Evolutionary conservation across 2,888 invertebrate genomes (phyloP), one percentile per base, ranked within the genome.

Genomic region (Hyposoter didymator): DNA sequence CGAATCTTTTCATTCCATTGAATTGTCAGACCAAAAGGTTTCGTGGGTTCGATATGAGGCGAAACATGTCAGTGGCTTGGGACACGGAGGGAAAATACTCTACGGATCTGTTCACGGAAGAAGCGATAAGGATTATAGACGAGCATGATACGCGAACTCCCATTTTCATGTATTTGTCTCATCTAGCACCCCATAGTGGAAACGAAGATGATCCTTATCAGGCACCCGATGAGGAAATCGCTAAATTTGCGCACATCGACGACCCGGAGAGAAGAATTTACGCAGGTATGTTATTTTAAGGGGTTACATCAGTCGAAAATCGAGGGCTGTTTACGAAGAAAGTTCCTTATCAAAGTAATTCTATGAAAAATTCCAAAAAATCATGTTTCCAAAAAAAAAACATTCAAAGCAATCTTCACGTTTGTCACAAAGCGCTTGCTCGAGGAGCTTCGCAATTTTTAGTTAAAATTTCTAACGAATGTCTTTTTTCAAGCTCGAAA

Each of bases 161-260:
- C 0, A 94, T 97, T 93, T 97, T 97, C 91, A 94, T 97, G 90
- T 97, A 96, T 92, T 90, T 97, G 78, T 95, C 97, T 0, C 96
- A 96, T 90, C 93, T 96, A 72, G 96, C 97, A 0, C 96, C 96
- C 0, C 97, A 97, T 92, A 95, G 96, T n/a, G 96, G 96, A 1
- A 96, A 96, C 90, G 92, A 94, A 8, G 93, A 95, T 78, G 94
- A 95, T 79, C 96, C 96, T 1, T 94, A 97, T 55, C 97, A 97
- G 93, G 97, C 97, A 0, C 97, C 97, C 0, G 95, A 95, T 88
- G 96, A 96, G 86, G 96, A 96, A 90, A 95, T 97, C 4, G 95
- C 95, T 0, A 96, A 96, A 90, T 97, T 97, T 90, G 90, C 94
- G 0, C 94, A 97, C 90, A 97, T 98, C 47, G 90, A 95, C 59